Evolutionary conservation across 2,797 vertebrate species (phyloP), one percentile per base, ranked within the genome.

Genomic region (Dipus sagitta): DNA sequence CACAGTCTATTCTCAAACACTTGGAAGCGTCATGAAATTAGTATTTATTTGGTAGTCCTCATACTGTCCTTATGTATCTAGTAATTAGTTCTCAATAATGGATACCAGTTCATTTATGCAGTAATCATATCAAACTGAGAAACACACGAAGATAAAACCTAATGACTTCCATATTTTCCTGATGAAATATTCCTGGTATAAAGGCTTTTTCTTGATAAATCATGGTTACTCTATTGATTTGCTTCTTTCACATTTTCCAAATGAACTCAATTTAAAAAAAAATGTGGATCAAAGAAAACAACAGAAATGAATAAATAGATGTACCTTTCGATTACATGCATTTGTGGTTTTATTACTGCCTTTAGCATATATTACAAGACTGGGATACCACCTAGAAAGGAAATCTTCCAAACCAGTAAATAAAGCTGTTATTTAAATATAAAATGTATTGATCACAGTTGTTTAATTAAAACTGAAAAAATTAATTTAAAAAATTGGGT

Each of bases 181-280:
- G 78, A 97, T 96, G 76, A 98, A 94, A 95, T 97, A 94, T 96
- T 97, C 88, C 96, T 96, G 34, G 88, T 94, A 94, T 72, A 65
- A 95, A 83, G 12, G 42, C 77, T 93, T 91, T 60, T 89, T 64
- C 52, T 89, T 97, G 96, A 96, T 96, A 97, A 97, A 97, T 96
- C 86, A 95, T 72, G 72, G 77, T 78, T 92, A 95, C 87, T 92
- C 88, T 96, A 96, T 95, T 97, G 97, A 97, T 94, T 95, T 90
- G 81, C 81, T 88, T 70, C 64, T 92, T 91, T 93, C 89, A 90
- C 87, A 96, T 96, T 97, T 97, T 94, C 90, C 93, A 96, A 97
- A 93, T 86, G 79, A 96, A 84, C 75, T 95, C 93, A 95, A 96
- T 95, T 78, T 15, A 91, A 96, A 58, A 54, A 54, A 58, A 58